Evolutionary conservation across 2,113 vertebrate genomes (phyloP), one percentile per base, ranked within the genome.

Genomic region (Clarias gariepinus): DNA sequence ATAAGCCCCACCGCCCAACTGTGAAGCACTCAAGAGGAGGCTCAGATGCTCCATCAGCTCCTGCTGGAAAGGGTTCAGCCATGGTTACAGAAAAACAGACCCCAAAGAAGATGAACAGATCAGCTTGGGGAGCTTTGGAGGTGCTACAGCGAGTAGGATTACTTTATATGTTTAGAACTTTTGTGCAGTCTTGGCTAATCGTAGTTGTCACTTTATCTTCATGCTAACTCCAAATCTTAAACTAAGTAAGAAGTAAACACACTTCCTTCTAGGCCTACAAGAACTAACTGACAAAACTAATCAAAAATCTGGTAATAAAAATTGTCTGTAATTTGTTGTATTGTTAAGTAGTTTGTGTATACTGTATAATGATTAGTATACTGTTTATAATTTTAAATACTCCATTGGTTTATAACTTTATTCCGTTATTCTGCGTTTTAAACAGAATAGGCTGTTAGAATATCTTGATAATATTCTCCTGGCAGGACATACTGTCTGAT

Each of bases 191-290:
- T 74, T 77, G 47, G 12, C 82, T 12, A 36, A 82, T 83, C 90
- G 89, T 41, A 71, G 87, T 0, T 58, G 16, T n/a, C 81, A 89
- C 77, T 89, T 90, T 60, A 74, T 88, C 61, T 60, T 88, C 52
- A 13, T 84, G 15, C 77, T 58, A 60, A 2, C 53, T 71, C 73
- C 81, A n/a, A 85, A 81, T 60, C 21, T 33, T 36, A 69, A 58
- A 55, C 52, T 18, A 28, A 18, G 89, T 18, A 82, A 90, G 55
- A 91, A 91, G 71, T 90, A 93, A 16, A 28, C 93, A 86, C 88
- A 88, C 18, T 91, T 95, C 63, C 73, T 61, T 33, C 11, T 2
- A 28, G 23, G 7, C 2, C 52, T 23, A n/a, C 41, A 76, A 25
- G 4, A n/a, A n/a, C 2, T 25, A 52, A 74, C 0, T 25, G 19